Conservation (phyloP, 2,113 vertebrate genomes). For the Zosterops hypoxanthus region DNA sequence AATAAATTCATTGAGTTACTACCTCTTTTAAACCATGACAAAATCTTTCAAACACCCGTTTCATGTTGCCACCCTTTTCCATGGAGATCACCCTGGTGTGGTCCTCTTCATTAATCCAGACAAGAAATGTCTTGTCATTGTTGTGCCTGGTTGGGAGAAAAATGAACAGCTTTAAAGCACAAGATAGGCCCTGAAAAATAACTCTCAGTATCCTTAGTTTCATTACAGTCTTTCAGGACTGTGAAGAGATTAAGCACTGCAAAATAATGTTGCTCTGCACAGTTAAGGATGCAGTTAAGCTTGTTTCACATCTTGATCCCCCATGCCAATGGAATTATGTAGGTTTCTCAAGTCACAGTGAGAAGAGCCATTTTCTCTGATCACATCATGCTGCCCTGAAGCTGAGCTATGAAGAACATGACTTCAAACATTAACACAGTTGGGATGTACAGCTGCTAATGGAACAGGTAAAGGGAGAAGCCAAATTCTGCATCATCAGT, state of each 20-base stretch:
- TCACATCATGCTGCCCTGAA: background rate
- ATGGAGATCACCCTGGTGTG: slow-evolving; percentile 91
- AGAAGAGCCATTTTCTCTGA: background rate
- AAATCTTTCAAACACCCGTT: slow-evolving; percentile 90
- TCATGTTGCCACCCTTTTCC: slow-evolving; percentile 93
- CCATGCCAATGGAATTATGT: background rate
- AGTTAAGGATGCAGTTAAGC: background rate
- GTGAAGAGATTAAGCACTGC: background rate
- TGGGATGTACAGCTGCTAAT: background rate
- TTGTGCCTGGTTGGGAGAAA: slow-evolving; percentile 82
- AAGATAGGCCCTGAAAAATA: background rate
- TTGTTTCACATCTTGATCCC: background rate
- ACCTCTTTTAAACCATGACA: slow-evolving; percentile 89
- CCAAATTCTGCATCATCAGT: background rate
- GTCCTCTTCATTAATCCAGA: slow-evolving; percentile 94
- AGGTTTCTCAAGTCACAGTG: background rate
- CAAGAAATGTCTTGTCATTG: slow-evolving; percentile 88
- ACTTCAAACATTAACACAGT: background rate
- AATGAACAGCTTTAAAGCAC: background rate
- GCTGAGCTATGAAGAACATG: background rate
- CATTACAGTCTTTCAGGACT: background rate
- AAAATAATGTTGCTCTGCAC: background rate
- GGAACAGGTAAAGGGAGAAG: background rate
- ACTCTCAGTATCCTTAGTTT: background rate
- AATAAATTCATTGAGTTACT: background rate